phyloP scores from a whole-genome alignment of 2,797 vertebrate genomes.

The Smutsia gigantea region DNA sequence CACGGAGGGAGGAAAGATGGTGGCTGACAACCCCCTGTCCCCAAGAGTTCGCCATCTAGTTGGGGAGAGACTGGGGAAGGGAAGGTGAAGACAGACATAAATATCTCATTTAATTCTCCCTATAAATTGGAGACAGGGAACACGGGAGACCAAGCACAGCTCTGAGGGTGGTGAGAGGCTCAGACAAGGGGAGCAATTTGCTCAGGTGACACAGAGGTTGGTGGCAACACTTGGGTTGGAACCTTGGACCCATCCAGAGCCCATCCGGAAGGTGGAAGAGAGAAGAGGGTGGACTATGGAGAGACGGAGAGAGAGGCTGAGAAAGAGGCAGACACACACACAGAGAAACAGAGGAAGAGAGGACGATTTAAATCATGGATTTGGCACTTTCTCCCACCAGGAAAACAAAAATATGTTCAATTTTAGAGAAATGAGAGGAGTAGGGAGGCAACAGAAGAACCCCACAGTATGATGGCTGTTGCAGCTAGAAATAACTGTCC shows the following conservation, averaged over 20 bases:
- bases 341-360: neutral
- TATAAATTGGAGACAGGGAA: fast-evolving
- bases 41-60: neutral
- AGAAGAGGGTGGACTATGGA: neutral
- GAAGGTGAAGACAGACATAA: neutral
- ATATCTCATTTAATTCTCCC: neutral
- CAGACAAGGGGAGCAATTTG: fast-evolving
- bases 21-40: neutral
- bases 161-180: neutral
- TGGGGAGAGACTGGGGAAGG: fast-evolving
- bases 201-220: neutral
- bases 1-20: fast-evolving
- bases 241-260: neutral
- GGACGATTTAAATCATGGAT: neutral
- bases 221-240: neutral
- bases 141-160: fast-evolving
- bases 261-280: neutral
- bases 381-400: neutral
- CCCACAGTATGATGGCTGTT: neutral
- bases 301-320: neutral
- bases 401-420: slow-evolving; percentile 39
- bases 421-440: slow-evolving; percentile 14
- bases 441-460: neutral
- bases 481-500: slow-evolving; percentile 56
- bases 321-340: neutral